Percentiles rank a stretch among this genome's conserved stretches.
These are phyloP conservation scores for Harpagoxenus sublaevis DNA, from an alignment of 2,888 invertebrate species.

Conservation along the genomic window DNA sequence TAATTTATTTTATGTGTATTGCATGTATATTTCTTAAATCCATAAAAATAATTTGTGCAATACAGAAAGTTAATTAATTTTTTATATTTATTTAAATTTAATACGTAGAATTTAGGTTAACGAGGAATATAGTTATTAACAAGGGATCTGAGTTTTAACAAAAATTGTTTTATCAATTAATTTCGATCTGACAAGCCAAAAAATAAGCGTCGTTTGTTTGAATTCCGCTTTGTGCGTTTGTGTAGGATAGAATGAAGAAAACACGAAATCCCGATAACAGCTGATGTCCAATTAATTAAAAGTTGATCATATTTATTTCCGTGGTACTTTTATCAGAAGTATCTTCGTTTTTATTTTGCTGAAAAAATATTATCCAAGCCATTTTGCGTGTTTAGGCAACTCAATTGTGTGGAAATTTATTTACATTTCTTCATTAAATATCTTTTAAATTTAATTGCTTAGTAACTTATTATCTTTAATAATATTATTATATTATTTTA, in stretches of 20 bases:
- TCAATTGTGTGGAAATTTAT: neutral
- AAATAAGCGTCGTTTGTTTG: constrained; percentile 27
- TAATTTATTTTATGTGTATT: neutral
- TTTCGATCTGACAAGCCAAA: neutral
- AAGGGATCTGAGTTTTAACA: neutral
- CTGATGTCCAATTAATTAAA: constrained; percentile 17
- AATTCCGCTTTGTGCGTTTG: neutral
- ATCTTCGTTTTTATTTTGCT: neutral
- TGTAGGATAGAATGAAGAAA: neutral
- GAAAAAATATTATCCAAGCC: neutral
- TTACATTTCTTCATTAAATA: neutral
- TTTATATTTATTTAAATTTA: neutral
- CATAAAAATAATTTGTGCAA: neutral
- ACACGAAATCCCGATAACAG: constrained; percentile 18
- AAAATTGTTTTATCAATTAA: constrained; percentile 29
- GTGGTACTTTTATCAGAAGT: neutral
- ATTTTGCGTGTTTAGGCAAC: neutral
- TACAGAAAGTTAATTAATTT: neutral
- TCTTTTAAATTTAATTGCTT: neutral
- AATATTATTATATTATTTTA: neutral
- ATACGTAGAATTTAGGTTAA: neutral
- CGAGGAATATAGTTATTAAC: neutral
- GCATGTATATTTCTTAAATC: neutral
- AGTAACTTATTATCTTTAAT: neutral
- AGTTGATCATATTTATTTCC: constrained; percentile 14